phyloP scores from a whole-genome alignment of 2,113 vertebrate genomes.

The Phalacrocorax carbo region DNA sequence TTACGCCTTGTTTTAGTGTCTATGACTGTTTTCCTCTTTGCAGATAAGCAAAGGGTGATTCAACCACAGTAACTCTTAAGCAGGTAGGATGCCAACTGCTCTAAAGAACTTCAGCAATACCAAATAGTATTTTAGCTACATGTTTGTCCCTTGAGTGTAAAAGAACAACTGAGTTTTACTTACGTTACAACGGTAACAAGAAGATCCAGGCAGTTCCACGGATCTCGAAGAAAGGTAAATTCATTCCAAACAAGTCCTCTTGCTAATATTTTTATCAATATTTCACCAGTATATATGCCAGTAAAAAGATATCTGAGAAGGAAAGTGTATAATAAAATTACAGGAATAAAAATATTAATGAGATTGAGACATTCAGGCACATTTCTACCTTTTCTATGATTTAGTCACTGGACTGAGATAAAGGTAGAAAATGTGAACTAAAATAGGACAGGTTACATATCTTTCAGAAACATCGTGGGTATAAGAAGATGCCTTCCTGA shows the following conservation, averaged over 20 bases:
- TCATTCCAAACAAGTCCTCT: constrained; percentile 87
- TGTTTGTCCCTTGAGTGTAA: not conserved
- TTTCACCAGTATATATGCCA: constrained; percentile 88
- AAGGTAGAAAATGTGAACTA: not conserved
- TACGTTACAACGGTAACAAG: constrained; percentile 84
- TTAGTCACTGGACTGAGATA: not conserved
- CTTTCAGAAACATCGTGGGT: not conserved
- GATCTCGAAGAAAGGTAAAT: constrained; percentile 92
- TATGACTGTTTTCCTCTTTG: not conserved
- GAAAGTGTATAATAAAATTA: constrained; percentile 32
- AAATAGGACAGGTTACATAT: not conserved
- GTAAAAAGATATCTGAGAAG: constrained; percentile 83
- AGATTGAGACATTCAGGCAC: not conserved
- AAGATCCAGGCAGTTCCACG: constrained; percentile 93
- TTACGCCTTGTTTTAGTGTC: not conserved
- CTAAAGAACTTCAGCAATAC: not conserved
- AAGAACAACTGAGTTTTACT: constrained; percentile 61
- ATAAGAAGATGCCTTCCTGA: not conserved
- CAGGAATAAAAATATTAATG: not conserved
- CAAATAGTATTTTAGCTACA: not conserved
- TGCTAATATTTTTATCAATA: constrained; percentile 87
- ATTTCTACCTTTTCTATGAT: not conserved
- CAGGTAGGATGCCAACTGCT: not conserved
- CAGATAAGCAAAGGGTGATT: not conserved
- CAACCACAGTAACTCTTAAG: not conserved